Evolutionary conservation across 2,113 vertebrate species (phyloP), one percentile per base, ranked within the genome.

Genomic region (Rhynchopsitta pachyrhyncha): DNA sequence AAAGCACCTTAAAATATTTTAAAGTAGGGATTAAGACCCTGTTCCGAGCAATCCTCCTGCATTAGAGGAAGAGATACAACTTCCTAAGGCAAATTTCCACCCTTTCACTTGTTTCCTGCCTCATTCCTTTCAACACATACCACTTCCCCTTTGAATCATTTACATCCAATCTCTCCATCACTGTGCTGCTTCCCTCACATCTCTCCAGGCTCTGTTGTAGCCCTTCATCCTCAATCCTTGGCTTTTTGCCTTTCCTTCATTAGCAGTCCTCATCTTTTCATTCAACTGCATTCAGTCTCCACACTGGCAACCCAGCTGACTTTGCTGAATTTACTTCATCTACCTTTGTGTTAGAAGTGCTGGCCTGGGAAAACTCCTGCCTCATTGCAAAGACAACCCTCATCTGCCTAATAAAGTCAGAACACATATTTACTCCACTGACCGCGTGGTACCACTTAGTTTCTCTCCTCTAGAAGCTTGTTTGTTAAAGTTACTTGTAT

Each of bases 171-270:
- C 41, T 73, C 67, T 73, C 52, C 76, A 35, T 62, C 49, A 29
- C 59, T 62, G 33, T 5, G 24, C 73, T 69, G 57, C 52, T 91
- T 71, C 74, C 33, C 47, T 81, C 64, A 16, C 64, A 71, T 82
- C 64, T 88, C 73, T 83, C 76, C 2, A 4, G 59, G 75, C n/a
- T 82, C 79, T 81, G 24, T 39, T 77, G 23, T 22, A 86, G 76
- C 79, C 42, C 88, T 90, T 88, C 83, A 88, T 76, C 50, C 60
- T 74, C 10, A 0, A 3, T 37, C 67, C 44, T 69, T 92, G 82
- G 79, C 85, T 92, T 68, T 73, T 62, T 69, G 82, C 88, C 82
- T 70, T 67, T 70, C 71, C 76, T 83, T 83, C 93, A 92, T 77
- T 80, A 41, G 74, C 91, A 77, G 59, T 15, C 74, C 74, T 50